Percentiles rank a stretch among this genome's conserved stretches.
phyloP scores from a whole-genome alignment of 2,888 invertebrate genomes.

The Phasia obesa region DNA sequence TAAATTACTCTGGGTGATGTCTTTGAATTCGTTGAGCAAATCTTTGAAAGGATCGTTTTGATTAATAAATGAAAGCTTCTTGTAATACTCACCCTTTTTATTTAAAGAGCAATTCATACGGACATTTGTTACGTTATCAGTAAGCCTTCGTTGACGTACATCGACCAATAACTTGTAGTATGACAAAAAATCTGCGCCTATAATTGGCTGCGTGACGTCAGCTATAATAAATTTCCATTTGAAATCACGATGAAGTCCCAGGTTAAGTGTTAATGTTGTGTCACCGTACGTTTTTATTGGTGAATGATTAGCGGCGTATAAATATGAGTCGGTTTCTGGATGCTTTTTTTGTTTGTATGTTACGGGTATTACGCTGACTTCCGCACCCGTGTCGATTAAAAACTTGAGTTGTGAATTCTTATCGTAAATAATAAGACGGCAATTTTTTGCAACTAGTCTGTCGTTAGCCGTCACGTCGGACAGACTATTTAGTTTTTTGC shows the following conservation, averaged over 20 bases:
- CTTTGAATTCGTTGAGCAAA: no score
- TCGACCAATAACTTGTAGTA: conserved; percentile 26
- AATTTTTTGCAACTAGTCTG: conserved; percentile 16
- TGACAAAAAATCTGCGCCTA: not conserved
- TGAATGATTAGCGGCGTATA: conserved; percentile 54
- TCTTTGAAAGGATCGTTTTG: no score
- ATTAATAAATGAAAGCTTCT: no score
- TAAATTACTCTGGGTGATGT: no score
- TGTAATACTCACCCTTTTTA: conserved; percentile 12
- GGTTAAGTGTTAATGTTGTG: conserved; percentile 29
- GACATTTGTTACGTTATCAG: conserved; percentile 41
- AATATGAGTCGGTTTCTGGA: not conserved
- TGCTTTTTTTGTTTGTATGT: not conserved
- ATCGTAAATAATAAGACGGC: no score
- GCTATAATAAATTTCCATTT: no score
- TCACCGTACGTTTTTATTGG: conserved; percentile 65
- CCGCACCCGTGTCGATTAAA: conserved; percentile 68
- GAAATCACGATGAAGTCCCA: no score
- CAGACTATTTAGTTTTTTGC: conserved; percentile 49
- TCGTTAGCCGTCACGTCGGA: conserved; percentile 29
- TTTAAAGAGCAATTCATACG: not conserved
- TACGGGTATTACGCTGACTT: no score
- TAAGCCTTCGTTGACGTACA: no score
- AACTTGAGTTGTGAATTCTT: no score
- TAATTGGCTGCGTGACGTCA: conserved; percentile 68